These are phyloP conservation scores for Poicephalus gulielmi DNA, from an alignment of 2,113 vertebrate species.

Conservation along the genomic window DNA sequence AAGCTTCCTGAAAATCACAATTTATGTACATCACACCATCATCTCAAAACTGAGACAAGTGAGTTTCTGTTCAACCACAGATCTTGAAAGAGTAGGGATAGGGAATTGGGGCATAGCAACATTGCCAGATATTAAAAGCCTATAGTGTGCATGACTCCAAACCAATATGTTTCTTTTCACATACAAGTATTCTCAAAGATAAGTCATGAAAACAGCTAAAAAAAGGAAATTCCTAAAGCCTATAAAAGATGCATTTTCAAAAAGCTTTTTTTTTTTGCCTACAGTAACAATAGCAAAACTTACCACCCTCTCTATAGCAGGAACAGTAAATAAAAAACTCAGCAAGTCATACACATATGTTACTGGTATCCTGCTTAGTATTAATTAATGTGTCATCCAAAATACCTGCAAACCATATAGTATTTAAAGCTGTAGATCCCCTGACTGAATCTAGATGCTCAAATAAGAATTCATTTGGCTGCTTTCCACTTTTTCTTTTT, in stretches of 20 bases:
- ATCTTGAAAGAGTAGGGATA: neutral
- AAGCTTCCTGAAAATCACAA: neutral
- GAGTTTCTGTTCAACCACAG: neutral
- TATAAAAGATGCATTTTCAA: neutral
- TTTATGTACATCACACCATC: neutral
- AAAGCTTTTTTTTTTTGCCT: neutral
- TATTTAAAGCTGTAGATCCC: neutral
- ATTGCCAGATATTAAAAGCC: neutral
- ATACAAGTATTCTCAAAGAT: neutral
- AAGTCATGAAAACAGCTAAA: neutral
- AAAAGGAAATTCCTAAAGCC: neutral
- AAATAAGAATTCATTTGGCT: neutral
- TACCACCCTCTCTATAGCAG: neutral
- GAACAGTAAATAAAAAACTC: neutral
- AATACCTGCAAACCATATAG: neutral
- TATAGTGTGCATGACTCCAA: neutral
- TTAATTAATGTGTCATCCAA: neutral
- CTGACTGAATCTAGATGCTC: neutral
- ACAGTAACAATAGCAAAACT: neutral
- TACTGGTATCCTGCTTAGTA: neutral
- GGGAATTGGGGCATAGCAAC: rapidly evolving
- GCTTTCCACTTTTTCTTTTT: neutral
- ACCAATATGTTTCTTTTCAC: neutral
- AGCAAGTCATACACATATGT: neutral
- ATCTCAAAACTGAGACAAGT: neutral